Conservation (phyloP, 2,888 invertebrate species). For the Pseudeuparius sepicola region DNA sequence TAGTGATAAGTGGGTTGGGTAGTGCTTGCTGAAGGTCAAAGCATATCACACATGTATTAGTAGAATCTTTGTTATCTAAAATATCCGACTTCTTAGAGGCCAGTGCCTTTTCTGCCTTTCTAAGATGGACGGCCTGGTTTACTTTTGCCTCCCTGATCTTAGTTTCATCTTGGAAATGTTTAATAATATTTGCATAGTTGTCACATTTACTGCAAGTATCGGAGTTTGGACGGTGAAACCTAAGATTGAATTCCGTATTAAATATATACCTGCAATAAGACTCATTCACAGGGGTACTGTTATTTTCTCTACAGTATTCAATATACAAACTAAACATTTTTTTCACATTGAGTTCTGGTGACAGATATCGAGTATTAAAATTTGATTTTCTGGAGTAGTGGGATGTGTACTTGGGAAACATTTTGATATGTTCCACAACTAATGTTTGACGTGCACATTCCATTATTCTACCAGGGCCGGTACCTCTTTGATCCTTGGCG, state of each 20-base stretch:
- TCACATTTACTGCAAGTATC: slow-evolving; percentile 10
- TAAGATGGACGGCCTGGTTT: slow-evolving; percentile 9
- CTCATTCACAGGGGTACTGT: slow-evolving; percentile 7
- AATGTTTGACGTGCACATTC: slow-evolving; percentile 2
- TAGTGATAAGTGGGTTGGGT: slow-evolving; percentile 20
- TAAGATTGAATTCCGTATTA: too few species aligned
- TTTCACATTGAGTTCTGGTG: too few species aligned
- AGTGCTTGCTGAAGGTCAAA: slow-evolving; percentile 24
- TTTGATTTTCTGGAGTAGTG: too few species aligned
- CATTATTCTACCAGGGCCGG: too few species aligned
- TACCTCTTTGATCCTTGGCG: slow-evolving; percentile 7
- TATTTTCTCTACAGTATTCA: slow-evolving; percentile 5
- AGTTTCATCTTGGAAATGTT: slow-evolving; percentile 11
- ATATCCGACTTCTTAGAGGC: slow-evolving; percentile 9
- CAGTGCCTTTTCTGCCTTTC: slow-evolving; percentile 6
- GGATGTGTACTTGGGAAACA: too few species aligned
- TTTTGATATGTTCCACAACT: too few species aligned
- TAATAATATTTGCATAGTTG: slow-evolving; percentile 7
- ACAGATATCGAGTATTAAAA: too few species aligned
- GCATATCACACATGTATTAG: slow-evolving; percentile 10
- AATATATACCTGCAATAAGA: slow-evolving; percentile 10
- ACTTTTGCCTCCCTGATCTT: slow-evolving; percentile 6
- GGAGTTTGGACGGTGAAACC: slow-evolving; percentile 11
- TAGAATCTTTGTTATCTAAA: slow-evolving; percentile 8
- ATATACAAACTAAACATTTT: slow-evolving; percentile 7